phyloP scores from a whole-genome alignment of 2,888 invertebrate genomes.

The Strigamia maritima region DNA sequence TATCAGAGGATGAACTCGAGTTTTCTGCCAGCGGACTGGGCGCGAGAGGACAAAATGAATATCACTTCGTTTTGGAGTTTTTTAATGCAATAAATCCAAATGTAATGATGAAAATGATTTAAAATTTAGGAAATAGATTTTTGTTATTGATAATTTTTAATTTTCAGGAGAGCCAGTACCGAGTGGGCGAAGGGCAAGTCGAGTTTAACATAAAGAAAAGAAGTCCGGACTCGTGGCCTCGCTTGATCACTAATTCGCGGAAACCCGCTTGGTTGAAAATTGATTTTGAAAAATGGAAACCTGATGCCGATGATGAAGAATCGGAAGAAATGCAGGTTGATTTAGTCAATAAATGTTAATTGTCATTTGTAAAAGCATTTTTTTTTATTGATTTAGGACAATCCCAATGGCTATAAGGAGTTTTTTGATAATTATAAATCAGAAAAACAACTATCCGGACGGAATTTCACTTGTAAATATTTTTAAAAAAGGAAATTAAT shows the following conservation, averaged over 20 bases:
- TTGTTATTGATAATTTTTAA: slow-evolving; percentile 17
- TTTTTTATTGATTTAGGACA: neutral
- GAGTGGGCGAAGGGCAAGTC: slow-evolving; percentile 71
- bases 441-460: neutral
- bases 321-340: slow-evolving; percentile 55
- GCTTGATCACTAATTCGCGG: slow-evolving; percentile 72
- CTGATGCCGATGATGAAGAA: slow-evolving; percentile 69
- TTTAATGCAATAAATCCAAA: slow-evolving; percentile 50
- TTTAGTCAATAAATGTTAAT: neutral
- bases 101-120: neutral
- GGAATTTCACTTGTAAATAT: neutral
- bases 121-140: neutral
- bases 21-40: slow-evolving; percentile 52
- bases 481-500: neutral
- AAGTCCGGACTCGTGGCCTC: slow-evolving; percentile 74
- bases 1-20: slow-evolving; percentile 51
- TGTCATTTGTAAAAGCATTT: neutral
- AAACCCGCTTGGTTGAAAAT: slow-evolving; percentile 91
- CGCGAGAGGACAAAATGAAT: slow-evolving; percentile 51
- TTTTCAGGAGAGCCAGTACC: slow-evolving; percentile 43
- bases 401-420: neutral
- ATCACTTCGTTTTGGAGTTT: slow-evolving; percentile 52
- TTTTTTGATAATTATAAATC: neutral
- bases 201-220: slow-evolving; percentile 71
- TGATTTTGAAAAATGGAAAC: slow-evolving; percentile 87